A percentile compares a stretch with the other conserved stretches of the same genome.
Conservation (phyloP, 2,113 vertebrate genomes). For the Acrocephalus arundinaceus region DNA sequence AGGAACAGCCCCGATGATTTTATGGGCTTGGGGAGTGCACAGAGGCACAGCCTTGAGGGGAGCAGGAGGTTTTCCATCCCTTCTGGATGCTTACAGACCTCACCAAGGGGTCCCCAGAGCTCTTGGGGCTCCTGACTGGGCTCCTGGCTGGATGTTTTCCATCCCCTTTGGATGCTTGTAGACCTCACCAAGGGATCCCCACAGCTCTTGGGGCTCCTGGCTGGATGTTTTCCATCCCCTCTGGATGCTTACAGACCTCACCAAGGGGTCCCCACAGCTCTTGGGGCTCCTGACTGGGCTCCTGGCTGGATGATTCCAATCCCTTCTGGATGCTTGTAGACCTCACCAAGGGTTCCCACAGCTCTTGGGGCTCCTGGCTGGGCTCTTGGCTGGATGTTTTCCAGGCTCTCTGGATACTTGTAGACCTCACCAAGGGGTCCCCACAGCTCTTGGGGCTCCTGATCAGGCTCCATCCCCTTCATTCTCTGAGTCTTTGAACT, state of each 20-base stretch:
- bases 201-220: too few species aligned
- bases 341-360: too few species aligned
- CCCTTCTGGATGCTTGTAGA: too few species aligned
- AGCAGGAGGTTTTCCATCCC: neutral
- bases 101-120: neutral
- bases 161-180: too few species aligned
- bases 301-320: too few species aligned
- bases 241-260: neutral
- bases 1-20: neutral
- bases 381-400: neutral
- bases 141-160: too few species aligned
- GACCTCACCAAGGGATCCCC: too few species aligned
- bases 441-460: neutral
- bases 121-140: neutral
- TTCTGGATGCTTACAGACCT: neutral
- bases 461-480: neutral
- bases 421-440: neutral
- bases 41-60: neutral
- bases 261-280: neutral
- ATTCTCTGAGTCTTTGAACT: fast-evolving
- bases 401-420: too few species aligned
- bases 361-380: too few species aligned
- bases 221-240: too few species aligned
- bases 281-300: neutral
- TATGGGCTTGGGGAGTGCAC: neutral